A percentile compares a stretch with the other conserved stretches of the same genome.
Evolutionary conservation across 2,113 vertebrate genomes (phyloP).

Genomic region (Stegostoma tigrinum): DNA sequence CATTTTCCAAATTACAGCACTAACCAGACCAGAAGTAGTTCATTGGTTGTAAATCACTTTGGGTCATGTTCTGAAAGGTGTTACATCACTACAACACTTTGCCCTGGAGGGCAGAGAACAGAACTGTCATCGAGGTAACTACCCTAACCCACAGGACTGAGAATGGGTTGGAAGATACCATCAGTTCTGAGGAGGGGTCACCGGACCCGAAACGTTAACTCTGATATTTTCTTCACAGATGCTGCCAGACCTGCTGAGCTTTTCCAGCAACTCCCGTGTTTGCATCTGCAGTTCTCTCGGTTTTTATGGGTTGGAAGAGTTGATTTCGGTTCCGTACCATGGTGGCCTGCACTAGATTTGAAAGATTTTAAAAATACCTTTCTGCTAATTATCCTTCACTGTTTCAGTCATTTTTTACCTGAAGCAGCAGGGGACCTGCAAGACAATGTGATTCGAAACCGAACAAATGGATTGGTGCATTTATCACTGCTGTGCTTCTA

Average conservation of each 20-base stretch:
- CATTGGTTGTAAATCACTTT: neutral
- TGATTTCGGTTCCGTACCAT: neutral
- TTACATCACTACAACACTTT: neutral
- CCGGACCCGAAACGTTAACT: too few relatives aligned
- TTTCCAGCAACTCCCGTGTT: too few relatives aligned
- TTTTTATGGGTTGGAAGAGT: neutral
- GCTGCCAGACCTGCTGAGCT: too few relatives aligned
- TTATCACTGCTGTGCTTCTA: neutral
- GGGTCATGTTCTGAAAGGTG: neutral
- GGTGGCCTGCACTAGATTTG: neutral
- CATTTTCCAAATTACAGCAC: too few relatives aligned
- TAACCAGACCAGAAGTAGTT: neutral
- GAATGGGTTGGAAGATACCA: too few relatives aligned
- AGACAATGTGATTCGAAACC: neutral
- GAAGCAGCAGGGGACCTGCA: neutral
- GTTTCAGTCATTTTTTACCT: neutral
- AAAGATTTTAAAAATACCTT: neutral
- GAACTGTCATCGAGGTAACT: neutral
- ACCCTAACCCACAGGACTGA: neutral
- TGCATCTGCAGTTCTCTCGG: too few relatives aligned
- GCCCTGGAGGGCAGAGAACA: neutral
- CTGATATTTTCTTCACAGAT: too few relatives aligned
- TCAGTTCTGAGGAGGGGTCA: too few relatives aligned
- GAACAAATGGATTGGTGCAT: neutral
- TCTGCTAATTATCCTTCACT: neutral